These are phyloP conservation scores for Drosophila ironensis DNA, from an alignment of 1,140 invertebrate genomes.

Conservation along the genomic window DNA sequence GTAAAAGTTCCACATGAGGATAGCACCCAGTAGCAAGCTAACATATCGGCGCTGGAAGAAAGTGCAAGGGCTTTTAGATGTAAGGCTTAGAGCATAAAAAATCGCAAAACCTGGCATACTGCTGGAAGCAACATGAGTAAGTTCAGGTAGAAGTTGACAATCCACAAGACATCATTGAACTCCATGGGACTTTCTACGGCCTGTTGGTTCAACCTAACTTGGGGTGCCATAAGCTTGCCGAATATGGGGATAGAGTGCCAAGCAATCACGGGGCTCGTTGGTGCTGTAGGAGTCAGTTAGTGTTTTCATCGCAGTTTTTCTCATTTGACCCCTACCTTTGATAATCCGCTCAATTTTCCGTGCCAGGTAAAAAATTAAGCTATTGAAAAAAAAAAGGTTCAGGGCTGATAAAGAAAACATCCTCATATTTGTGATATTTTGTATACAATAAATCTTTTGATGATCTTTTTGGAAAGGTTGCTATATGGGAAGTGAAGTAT, in stretches of 20 bases:
- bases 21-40: background rate
- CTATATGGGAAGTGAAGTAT: too few relatives aligned
- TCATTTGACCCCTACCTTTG: too few relatives aligned
- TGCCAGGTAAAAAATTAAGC: background rate
- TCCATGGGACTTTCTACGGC: background rate
- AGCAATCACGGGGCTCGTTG: background rate
- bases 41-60: background rate
- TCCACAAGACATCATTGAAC: background rate
- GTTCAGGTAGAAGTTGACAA: constrained; percentile 5
- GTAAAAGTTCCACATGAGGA: constrained; percentile 34
- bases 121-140: background rate
- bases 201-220: background rate
- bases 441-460: too few relatives aligned
- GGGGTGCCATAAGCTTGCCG: background rate
- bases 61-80: too few relatives aligned
- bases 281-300: background rate
- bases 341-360: background rate
- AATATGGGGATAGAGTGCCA: background rate
- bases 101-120: constrained; percentile 4
- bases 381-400: constrained; percentile 5
- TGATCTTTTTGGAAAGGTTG: too few relatives aligned
- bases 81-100: too few relatives aligned
- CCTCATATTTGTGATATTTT: background rate
- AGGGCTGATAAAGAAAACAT: background rate
- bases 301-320: background rate